Conservation (phyloP, 2,888 invertebrate species). For the Ptilodon capucinus region DNA sequence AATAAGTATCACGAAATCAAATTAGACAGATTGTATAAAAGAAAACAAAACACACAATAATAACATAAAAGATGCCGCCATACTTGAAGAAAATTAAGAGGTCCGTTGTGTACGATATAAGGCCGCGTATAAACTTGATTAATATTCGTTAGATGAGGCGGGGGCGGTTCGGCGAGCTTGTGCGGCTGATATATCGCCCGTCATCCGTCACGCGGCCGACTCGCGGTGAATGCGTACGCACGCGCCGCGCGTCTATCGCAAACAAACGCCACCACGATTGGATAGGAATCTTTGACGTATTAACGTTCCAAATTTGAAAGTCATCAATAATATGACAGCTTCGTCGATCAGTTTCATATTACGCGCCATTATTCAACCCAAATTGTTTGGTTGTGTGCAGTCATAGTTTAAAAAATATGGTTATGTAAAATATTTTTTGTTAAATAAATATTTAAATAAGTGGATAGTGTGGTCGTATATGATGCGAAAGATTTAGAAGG, state of each 20-base stretch:
- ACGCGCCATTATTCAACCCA: background rate
- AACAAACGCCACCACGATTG: constrained; percentile 37
- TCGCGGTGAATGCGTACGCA: constrained; percentile 56
- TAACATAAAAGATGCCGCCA: constrained; percentile 32
- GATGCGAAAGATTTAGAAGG: background rate
- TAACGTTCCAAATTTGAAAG: constrained; percentile 14
- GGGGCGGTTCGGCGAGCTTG: constrained; percentile 37
- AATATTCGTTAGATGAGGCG: constrained; percentile 57
- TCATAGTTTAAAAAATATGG: no score
- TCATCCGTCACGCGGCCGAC: constrained; percentile 55
- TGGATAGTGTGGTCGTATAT: no score
- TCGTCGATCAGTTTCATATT: constrained; percentile 9
- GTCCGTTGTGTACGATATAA: constrained; percentile 42
- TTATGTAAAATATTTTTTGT: no score
- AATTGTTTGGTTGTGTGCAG: no score
- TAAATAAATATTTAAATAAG: no score
- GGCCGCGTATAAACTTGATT: constrained; percentile 51
- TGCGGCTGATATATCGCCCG: constrained; percentile 53
- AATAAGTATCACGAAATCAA: background rate
- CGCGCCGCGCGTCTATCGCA: constrained; percentile 40
- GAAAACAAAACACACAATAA: constrained; percentile 35
- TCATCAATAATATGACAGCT: constrained; percentile 9
- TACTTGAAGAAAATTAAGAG: constrained; percentile 51
- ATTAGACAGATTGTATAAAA: background rate
- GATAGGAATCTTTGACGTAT: constrained; percentile 32